A percentile compares a stretch with the other conserved stretches of the same genome.
Evolutionary conservation across 2,113 vertebrate species (phyloP).

Genomic region (Noctilio leporinus): DNA sequence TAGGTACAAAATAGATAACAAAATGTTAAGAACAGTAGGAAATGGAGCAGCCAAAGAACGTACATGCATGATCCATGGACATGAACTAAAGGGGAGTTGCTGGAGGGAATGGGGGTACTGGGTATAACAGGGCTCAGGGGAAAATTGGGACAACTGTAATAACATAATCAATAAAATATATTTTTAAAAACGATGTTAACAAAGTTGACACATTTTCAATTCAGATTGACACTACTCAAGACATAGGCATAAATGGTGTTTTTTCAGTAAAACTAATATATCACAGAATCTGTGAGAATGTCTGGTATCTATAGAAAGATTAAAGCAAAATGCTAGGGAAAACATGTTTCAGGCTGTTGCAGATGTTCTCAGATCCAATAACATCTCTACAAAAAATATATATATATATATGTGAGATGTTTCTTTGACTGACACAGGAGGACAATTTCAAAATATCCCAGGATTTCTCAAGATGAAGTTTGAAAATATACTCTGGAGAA

Average conservation of each 20-base stretch:
- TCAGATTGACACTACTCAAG: conserved; percentile 25
- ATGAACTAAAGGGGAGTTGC: too few species aligned
- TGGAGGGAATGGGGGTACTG: too few species aligned
- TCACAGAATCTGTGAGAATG: conserved; percentile 37
- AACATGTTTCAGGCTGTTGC: conserved; percentile 33
- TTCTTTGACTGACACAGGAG: conserved; percentile 39
- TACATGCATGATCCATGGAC: too few species aligned
- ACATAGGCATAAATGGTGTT: conserved; percentile 25
- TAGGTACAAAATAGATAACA: too few species aligned
- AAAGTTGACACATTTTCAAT: conserved; percentile 45
- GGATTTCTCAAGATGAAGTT: neutral
- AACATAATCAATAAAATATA: too few species aligned
- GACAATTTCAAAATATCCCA: conserved; percentile 2
- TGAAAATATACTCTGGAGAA: neutral
- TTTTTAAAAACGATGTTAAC: neutral
- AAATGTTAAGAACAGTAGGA: too few species aligned
- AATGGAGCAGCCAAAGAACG: too few species aligned
- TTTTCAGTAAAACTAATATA: conserved; percentile 38
- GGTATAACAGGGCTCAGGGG: too few species aligned
- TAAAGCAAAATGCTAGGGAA: conserved; percentile 28
- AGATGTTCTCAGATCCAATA: conserved; percentile 59
- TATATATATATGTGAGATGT: neutral
- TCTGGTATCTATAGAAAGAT: conserved; percentile 48
- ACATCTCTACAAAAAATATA: neutral
- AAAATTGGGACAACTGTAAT: too few species aligned